Evolutionary conservation across 2,113 vertebrate genomes (phyloP).

Genomic region (Chunga burmeisteri): DNA sequence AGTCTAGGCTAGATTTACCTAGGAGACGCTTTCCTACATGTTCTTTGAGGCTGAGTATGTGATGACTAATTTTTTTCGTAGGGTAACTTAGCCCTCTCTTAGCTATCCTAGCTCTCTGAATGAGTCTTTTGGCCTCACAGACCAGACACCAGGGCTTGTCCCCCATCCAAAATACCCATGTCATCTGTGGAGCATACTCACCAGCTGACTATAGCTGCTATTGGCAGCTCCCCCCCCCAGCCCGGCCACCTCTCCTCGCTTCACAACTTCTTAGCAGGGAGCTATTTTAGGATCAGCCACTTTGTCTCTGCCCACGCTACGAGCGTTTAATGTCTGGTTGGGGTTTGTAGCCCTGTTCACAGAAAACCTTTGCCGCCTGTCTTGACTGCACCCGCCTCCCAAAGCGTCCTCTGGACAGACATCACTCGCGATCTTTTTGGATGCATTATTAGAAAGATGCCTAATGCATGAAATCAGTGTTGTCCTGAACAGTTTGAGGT

Average conservation of each 20-base stretch:
- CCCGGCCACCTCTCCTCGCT: not conserved
- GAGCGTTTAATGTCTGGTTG: not conserved
- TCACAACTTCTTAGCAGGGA: not conserved
- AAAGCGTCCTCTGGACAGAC: not conserved
- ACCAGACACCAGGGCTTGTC: not conserved
- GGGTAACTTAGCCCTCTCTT: not conserved
- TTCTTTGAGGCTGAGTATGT: not conserved
- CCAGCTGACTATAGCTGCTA: not conserved
- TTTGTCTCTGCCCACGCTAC: not conserved
- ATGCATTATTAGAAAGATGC: not conserved
- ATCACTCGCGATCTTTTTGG: not conserved
- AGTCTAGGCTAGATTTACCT: no score
- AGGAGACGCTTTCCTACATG: not conserved
- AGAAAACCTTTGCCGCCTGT: not conserved
- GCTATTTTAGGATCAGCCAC: not conserved
- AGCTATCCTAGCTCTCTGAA: not conserved
- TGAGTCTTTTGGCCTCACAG: not conserved
- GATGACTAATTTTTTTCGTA: not conserved
- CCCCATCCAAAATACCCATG: not conserved
- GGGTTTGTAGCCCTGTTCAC: not conserved
- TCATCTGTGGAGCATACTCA: not conserved
- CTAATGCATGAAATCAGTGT: not conserved
- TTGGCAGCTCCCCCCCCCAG: not conserved
- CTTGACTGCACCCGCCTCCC: not conserved
- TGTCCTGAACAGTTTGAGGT: not conserved